Base-by-base conservation (phyloP, 2,113 vertebrate species). In the Neodontobutis hainanensis region DNA sequence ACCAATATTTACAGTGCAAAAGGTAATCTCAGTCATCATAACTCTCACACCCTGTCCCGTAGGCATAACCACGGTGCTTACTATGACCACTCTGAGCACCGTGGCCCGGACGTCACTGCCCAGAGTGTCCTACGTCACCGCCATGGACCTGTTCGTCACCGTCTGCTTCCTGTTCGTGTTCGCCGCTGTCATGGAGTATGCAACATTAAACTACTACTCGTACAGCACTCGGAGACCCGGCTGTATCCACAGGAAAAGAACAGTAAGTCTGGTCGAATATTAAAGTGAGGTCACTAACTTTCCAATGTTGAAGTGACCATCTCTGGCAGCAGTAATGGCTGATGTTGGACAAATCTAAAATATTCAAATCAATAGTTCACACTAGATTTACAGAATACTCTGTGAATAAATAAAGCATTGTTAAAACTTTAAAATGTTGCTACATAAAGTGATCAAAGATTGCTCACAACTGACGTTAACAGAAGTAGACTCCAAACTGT, bases 121-220 rank as follows among this genome's bases (percentile, higher is more conserved):
- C 5, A 93, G 96, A 11, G 97, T 99, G 43, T 99, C 97, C 42
- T 99, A 99, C 0, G 91, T 98, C 88, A 99, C 97, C 0, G 97
- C 97, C 73, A 99, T 99, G 96, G 97, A 99, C 82, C 93, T 99
- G 40, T 99, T 99, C 51, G 96, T 99, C 86, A 98, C 97, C 0
- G 96, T 99, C 62, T 98, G 97, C 89, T 99, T 99, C 92, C 84
- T 99, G 5, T 99, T 99, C 58, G 97, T 99, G 75, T 99, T 99
- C 14, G 97, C 96, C 8, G 96, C 97, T 35, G 85, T 99, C 75
- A 98, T 99, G 96, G 97, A 99, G 89, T 99, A 98, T 0, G 97
- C 97, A 40, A 94, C 95, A 0, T 93, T 99, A 70, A 99, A 98
- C 87, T 99, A 96, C 82, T 99, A 96, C 68, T 96, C 96, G 0